Percentiles rank a stretch among this genome's conserved stretches.
These are phyloP conservation scores for Ochlodes sylvanus DNA, from an alignment of 2,888 invertebrate species.

Conservation along the genomic window DNA sequence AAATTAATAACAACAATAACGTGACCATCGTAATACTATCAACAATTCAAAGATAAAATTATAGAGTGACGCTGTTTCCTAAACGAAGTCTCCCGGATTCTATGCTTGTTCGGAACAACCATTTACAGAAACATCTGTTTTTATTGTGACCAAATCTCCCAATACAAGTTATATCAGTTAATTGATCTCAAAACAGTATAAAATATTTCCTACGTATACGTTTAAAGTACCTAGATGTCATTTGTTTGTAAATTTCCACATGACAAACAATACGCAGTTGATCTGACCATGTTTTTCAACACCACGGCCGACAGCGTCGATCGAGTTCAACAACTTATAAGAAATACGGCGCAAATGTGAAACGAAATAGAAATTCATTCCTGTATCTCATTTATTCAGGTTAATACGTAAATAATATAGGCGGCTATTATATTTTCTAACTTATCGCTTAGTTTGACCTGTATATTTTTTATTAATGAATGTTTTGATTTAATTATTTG, in stretches of 20 bases:
- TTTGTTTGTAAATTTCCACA: conserved; percentile 74
- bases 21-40: no score
- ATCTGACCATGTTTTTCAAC: conserved; percentile 58
- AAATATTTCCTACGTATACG: not conserved
- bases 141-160: no score
- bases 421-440: not conserved
- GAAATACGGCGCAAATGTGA: conserved; percentile 18
- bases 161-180: no score
- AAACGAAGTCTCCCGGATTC: no score
- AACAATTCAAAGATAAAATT: no score
- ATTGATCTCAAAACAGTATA: not conserved
- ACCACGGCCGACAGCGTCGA: conserved; percentile 34
- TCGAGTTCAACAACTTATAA: conserved; percentile 31
- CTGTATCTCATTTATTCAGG: not conserved
- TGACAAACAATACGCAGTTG: conserved; percentile 66
- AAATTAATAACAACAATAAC: no score
- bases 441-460: no score
- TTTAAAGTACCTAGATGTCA: conserved; percentile 41
- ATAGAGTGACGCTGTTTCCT: no score
- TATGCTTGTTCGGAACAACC: no score
- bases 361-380: conserved; percentile 6
- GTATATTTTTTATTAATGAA: no score
- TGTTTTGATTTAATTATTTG: no score
- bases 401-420: conserved; percentile 6
- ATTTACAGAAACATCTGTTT: no score